Base-by-base conservation (phyloP, 2,888 invertebrate species). In the Buathra laborator region DNA sequence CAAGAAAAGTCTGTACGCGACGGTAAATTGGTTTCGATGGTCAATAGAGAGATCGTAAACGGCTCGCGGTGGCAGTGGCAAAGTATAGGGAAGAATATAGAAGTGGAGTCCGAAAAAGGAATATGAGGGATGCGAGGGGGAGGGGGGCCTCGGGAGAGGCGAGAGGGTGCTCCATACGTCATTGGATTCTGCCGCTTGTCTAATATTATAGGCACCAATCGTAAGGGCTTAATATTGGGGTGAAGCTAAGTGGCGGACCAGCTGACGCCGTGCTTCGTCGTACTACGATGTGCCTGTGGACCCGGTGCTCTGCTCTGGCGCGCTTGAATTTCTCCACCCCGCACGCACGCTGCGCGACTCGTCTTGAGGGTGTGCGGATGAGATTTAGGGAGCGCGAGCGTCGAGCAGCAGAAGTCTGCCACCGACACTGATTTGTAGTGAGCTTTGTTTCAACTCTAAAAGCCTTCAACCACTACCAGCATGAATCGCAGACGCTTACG, bases 181-280 rank as follows among this genome's bases (percentile, higher is more conserved):
- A 92, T 92, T 90, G 91, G 89, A 92, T 92, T 90, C 90, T 90
- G 90, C 90, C 89, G 91, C 90, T 93, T 92, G 92, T 93, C 93
- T 93, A 91, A 93, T 94, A 93, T 93, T 92, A 94, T 93, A 92
- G 92, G 92, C 91, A 92, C 91, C 93, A 93, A 93, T 93, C 92
- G 92, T 91, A 92, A 93, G 93, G 91, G 93, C 93, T 93, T 93
- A 93, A 94, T 94, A 94, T 93, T 92, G 91, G 93, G 94, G 93
- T 92, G 93, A 93, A 93, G 93, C 93, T 94, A 95, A 95, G 95
- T 95, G 95, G 94, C 93, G 93, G 92, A 93, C 94, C 95, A 95
- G 95, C 94, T 95, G 95, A 95, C 95, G 95, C 95, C 94, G 87
- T 88, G 85, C 72, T 81, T 85, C 70, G 37, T 64, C 83, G 64